phyloP scores from a whole-genome alignment of 2,888 invertebrate species.

The Caenorhabditis wallacei region DNA sequence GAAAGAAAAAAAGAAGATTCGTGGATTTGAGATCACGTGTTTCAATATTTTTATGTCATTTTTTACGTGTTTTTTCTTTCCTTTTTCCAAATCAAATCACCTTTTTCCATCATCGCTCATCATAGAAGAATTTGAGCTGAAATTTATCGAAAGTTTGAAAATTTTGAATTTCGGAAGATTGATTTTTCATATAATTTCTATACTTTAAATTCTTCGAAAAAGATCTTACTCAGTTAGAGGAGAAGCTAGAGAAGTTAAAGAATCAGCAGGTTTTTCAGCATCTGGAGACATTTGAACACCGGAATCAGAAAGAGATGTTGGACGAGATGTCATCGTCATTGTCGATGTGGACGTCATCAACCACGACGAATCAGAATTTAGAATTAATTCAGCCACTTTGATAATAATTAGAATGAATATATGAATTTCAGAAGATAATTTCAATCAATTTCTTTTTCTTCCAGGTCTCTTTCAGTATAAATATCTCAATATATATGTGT shows the following conservation, averaged over 20 bases:
- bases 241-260: constrained; percentile 22
- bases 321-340: constrained; percentile 45
- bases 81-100: constrained; percentile 10
- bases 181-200: background rate
- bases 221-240: constrained; percentile 22
- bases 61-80: background rate
- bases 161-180: background rate
- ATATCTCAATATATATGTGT: constrained; percentile 46
- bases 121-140: constrained; percentile 30
- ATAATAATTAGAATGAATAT: background rate
- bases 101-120: constrained; percentile 48
- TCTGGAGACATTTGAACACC: constrained; percentile 47
- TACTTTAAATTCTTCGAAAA: background rate
- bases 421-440: background rate
- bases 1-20: constrained; percentile 1
- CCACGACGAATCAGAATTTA: constrained; percentile 30
- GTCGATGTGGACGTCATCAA: constrained; percentile 27
- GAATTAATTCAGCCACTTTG: constrained; percentile 30
- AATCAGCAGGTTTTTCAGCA: constrained; percentile 14
- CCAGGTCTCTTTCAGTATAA: constrained; percentile 18
- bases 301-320: constrained; percentile 52
- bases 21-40: constrained; percentile 28
- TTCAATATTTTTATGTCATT: background rate
- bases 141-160: background rate
- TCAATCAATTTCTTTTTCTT: background rate